Base-by-base conservation (phyloP, 1,140 invertebrate genomes). In the Pogonognathellus flavescens region DNA sequence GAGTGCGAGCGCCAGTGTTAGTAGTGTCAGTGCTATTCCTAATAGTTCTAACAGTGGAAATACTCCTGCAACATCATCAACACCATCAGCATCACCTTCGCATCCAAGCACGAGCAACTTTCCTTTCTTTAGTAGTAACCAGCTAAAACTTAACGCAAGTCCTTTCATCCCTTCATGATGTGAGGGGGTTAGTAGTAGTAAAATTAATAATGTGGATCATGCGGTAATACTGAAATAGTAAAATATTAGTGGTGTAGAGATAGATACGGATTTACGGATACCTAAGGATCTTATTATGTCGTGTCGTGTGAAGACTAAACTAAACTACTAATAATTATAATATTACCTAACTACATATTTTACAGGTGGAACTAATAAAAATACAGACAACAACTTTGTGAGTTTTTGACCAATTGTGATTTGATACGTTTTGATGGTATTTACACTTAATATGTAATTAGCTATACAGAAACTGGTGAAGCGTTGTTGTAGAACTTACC, bases 131-230 rank as follows among this genome's bases (percentile, higher is more conserved):
- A 76, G 31, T 31, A 76, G 70, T 76, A 76, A 76, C 7, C 70
- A 70, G 22, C 22, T 76, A 76, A 76, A 31, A 76, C 70, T 49
- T 16, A 76, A 31, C 70, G 25, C 70, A 76, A 76, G 70, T 50
- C 70, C 70, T 76, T 76, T 76, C 18, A 76, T 76, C 70, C 70
- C 70, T n/a, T 76, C 70, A 31, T 76, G 70, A 76, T 76, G 25
- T 76, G 70, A 76, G 70, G 70, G 70, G 70, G 31, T 31, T 76
- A 76, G 70, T 76, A 76, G 41, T 66, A 62, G 18, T 62, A 18
- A 55, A 25, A 66, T 25, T 66, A 6, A 66, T 16, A 62, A 62
- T 62, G 16, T 18, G 9, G 59, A 62, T 3, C 18, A 62, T 57
- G n/a, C 53, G n/a, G 53, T 57, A 57, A 57, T 57, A n/a, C 11